Evolutionary conservation across 2,797 vertebrate species (phyloP).

Genomic region (Chelmon rostratus): DNA sequence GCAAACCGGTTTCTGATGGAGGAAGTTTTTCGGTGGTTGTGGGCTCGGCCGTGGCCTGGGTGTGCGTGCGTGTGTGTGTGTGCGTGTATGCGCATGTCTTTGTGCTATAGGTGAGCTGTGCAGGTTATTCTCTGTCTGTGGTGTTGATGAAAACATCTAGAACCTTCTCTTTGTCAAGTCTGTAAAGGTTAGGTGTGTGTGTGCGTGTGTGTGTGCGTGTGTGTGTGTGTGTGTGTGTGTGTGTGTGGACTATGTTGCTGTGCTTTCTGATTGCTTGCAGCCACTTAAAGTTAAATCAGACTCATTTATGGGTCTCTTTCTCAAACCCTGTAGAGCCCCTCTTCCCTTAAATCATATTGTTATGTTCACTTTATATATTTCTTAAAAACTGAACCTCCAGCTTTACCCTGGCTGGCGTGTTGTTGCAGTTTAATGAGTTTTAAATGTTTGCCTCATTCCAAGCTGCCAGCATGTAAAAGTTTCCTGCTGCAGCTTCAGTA

Average conservation of each 20-base stretch:
- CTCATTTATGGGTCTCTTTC: not conserved
- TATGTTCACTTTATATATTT: not conserved
- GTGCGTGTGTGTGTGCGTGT: not conserved
- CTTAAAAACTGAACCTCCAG: not conserved
- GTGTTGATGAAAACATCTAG: slow-evolving; percentile 49
- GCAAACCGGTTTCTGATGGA: too few relatives aligned
- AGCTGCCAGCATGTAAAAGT: not conserved
- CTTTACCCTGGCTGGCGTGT: not conserved
- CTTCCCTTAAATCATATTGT: not conserved
- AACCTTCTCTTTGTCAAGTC: slow-evolving; percentile 65
- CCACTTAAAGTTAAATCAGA: not conserved
- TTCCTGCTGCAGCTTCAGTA: not conserved
- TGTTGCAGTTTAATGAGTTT: not conserved
- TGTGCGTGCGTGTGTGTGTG: not conserved
- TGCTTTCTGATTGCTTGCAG: not conserved
- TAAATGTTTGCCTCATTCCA: not conserved
- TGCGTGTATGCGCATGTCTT: slow-evolving; percentile 12
- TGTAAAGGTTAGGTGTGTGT: slow-evolving; percentile 34
- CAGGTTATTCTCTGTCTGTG: slow-evolving; percentile 38
- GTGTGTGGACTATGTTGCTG: slow-evolving; percentile 2
- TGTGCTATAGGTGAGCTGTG: slow-evolving; percentile 37
- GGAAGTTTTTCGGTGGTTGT: not conserved
- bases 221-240: slow-evolving; percentile 8
- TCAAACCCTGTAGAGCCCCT: not conserved
- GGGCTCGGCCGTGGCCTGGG: not conserved